A percentile compares a stretch with the other conserved stretches of the same genome.
Evolutionary conservation across 2,888 invertebrate species (phyloP).

Genomic region (Hoplodrina ambigua): DNA sequence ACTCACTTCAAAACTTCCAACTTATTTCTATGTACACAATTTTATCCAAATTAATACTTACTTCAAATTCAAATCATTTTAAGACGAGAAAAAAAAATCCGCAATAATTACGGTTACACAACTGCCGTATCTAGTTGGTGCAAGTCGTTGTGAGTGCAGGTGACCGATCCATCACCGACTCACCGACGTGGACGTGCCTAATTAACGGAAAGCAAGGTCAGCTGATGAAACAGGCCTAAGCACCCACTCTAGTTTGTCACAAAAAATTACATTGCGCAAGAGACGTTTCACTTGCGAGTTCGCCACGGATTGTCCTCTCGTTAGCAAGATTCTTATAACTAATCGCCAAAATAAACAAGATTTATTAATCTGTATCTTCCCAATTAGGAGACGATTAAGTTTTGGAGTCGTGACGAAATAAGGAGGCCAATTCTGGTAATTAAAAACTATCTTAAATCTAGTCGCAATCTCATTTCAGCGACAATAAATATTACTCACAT

Average conservation of each 20-base stretch:
- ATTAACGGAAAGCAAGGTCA: conserved; percentile 89
- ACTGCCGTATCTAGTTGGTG: conserved; percentile 64
- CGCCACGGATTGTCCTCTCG: conserved; percentile 40
- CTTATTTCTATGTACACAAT: too few species aligned
- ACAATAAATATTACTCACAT: too few species aligned
- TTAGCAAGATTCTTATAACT: conserved; percentile 21
- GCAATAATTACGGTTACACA: conserved; percentile 44
- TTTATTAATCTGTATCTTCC: conserved; percentile 36
- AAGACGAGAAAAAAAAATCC: conserved; percentile 4
- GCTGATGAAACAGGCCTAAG: conserved; percentile 81
- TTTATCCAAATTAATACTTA: too few species aligned
- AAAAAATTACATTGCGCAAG: conserved; percentile 77
- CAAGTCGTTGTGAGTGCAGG: conserved; percentile 74
- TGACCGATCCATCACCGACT: conserved; percentile 88
- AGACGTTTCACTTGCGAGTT: conserved; percentile 47
- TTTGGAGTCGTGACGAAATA: conserved; percentile 29
- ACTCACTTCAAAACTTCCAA: too few species aligned
- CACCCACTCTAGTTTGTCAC: conserved; percentile 80
- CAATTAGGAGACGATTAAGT: conserved; percentile 27
- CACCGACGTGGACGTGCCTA: conserved; percentile 85
- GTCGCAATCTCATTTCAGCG: too few species aligned
- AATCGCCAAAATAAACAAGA: conserved; percentile 35
- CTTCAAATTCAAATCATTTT: background rate
- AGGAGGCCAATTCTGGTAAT: background rate
- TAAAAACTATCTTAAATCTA: too few species aligned